Evolutionary conservation across 1,140 invertebrate genomes (phyloP).

Genomic region (Caerostris extrusa): DNA sequence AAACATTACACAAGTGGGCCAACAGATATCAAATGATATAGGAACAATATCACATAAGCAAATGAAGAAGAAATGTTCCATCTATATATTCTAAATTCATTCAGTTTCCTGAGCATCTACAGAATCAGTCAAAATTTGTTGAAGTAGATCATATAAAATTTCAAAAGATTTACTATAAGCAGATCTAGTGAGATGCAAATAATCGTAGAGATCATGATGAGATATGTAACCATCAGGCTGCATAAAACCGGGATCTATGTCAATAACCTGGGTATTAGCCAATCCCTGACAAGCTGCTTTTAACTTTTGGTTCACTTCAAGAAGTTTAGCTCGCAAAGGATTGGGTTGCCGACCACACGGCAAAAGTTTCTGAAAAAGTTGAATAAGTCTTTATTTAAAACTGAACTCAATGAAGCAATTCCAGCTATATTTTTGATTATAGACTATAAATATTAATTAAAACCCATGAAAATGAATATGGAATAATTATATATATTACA

Average conservation of each 20-base stretch:
- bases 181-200: constrained; percentile 90
- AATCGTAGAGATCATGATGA: constrained; percentile 94
- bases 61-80: constrained; percentile 54
- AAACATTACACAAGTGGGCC: background rate
- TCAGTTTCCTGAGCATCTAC: constrained; percentile 64
- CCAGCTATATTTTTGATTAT: too few relatives aligned
- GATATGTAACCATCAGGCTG: constrained; percentile 90
- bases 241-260: constrained; percentile 89
- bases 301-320: constrained; percentile 88
- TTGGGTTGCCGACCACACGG: constrained; percentile 92
- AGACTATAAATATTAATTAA: too few relatives aligned
- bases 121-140: constrained; percentile 66
- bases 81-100: background rate
- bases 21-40: constrained; percentile 67
- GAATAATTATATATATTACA: too few relatives aligned
- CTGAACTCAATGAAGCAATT: too few relatives aligned
- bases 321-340: constrained; percentile 88
- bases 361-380: constrained; percentile 87
- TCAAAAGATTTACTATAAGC: constrained; percentile 92
- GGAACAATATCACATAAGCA: constrained; percentile 77
- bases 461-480: too few relatives aligned
- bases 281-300: constrained; percentile 85
- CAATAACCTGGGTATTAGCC: constrained; percentile 86
- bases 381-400: too few relatives aligned
- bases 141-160: constrained; percentile 84